Percentiles rank a stretch among this genome's conserved stretches.
phyloP scores from a whole-genome alignment of 64 coral and sea anemone species.

The Trachythela sp. region DNA sequence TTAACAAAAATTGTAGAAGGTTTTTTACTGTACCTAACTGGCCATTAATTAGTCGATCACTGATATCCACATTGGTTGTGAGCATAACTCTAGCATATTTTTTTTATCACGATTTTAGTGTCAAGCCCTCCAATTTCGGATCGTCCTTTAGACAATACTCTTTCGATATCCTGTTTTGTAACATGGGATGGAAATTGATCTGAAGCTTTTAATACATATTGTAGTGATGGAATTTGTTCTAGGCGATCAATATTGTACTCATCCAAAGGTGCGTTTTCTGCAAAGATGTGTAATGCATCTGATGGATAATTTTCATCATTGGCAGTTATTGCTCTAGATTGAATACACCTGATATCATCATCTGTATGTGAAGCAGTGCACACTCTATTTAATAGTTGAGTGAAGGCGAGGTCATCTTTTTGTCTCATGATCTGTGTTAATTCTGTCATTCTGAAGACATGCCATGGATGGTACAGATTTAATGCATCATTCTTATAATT shows the following conservation, averaged over 20 bases:
- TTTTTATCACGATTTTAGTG: neutral
- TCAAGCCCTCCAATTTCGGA: neutral
- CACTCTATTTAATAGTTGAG: neutral
- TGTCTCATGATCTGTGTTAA: neutral
- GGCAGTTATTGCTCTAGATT: neutral
- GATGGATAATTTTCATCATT: neutral
- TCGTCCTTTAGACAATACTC: neutral
- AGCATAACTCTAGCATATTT: neutral
- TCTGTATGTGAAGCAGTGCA: neutral
- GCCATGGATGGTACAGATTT: neutral
- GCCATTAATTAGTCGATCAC: neutral
- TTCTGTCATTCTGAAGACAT: neutral
- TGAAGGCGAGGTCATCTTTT: neutral
- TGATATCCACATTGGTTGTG: neutral
- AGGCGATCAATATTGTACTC: neutral
- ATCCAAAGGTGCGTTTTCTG: neutral
- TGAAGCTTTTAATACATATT: neutral
- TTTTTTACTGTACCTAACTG: slow-evolving; percentile 6
- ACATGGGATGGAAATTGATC: neutral
- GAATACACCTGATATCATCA: neutral
- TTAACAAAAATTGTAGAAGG: slow-evolving; percentile 49
- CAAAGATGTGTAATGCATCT: neutral
- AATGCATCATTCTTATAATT: neutral
- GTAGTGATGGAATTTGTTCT: neutral
- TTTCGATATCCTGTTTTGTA: neutral